A percentile compares a stretch with the other conserved stretches of the same genome.
These are phyloP conservation scores for Timema podura DNA, from an alignment of 2,888 invertebrate genomes.

Conservation along the genomic window DNA sequence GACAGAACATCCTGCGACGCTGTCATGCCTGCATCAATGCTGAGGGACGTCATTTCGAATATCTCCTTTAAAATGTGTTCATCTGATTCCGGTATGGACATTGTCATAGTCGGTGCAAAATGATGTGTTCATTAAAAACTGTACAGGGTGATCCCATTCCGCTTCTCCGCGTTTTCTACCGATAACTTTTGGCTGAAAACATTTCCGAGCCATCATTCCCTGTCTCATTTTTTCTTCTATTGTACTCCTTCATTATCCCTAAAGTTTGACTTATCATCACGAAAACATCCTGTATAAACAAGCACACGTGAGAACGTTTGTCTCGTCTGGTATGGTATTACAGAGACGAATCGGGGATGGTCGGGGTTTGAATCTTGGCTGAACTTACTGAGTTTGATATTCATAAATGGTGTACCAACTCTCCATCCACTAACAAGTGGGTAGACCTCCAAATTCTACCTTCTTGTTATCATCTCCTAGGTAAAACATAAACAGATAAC, in stretches of 20 bases:
- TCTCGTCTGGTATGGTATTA: no score
- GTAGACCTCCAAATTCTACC: no score
- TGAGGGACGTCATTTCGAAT: slow-evolving; percentile 2
- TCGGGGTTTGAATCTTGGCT: no score
- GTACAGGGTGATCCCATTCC: neutral
- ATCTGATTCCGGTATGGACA: neutral
- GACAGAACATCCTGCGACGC: neutral
- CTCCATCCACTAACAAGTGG: no score
- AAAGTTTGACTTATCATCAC: slow-evolving; percentile 1
- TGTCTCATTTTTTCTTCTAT: neutral
- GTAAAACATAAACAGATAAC: no score
- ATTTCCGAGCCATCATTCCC: neutral
- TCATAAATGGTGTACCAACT: no score
- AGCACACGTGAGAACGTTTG: no score
- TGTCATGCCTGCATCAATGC: neutral
- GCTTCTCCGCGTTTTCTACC: neutral
- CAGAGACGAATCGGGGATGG: no score
- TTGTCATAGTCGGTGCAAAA: neutral
- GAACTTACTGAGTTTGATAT: no score
- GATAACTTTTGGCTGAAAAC: neutral
- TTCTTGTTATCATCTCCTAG: no score
- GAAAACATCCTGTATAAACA: neutral
- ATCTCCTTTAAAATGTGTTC: neutral
- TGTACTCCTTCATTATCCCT: neutral
- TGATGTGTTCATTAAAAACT: neutral